These are phyloP conservation scores for Leptestheria dahalacensis DNA, from an alignment of 1,140 invertebrate species.

Conservation along the genomic window DNA sequence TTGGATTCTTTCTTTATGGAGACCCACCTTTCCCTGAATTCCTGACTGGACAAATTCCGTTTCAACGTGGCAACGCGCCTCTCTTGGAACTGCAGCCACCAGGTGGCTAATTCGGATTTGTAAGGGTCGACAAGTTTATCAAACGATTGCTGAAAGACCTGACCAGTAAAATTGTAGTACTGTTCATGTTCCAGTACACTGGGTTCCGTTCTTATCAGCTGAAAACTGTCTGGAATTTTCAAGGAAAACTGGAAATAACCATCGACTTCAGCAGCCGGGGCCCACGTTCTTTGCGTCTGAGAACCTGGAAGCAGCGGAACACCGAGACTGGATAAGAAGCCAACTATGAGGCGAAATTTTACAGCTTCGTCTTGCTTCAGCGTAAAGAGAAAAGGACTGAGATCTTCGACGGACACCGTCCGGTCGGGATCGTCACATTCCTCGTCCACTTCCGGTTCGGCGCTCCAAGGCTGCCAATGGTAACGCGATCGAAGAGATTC, in stretches of 20 bases:
- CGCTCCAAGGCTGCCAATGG: slow-evolving; percentile 31
- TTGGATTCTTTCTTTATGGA: neutral
- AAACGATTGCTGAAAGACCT: slow-evolving; percentile 1
- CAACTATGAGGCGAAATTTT: slow-evolving; percentile 7
- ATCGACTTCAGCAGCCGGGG: neutral
- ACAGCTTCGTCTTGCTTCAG: slow-evolving; percentile 20
- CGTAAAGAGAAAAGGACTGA: slow-evolving; percentile 24
- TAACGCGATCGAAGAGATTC: slow-evolving; percentile 25
- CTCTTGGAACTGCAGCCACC: slow-evolving; percentile 10
- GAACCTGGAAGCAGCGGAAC: neutral
- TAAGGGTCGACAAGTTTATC: neutral
- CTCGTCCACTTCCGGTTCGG: slow-evolving; percentile 25
- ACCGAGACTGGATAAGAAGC: slow-evolving; percentile 1
- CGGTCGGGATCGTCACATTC: slow-evolving; percentile 30
- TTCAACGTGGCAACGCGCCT: neutral
- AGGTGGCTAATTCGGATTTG: slow-evolving; percentile 3
- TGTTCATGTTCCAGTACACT: neutral
- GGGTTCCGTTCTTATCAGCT: neutral
- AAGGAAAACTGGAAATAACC: neutral
- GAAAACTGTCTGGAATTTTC: neutral
- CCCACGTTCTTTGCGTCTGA: neutral
- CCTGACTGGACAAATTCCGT: neutral
- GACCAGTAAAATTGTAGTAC: neutral
- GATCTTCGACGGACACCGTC: slow-evolving; percentile 29
- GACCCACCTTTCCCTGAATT: slow-evolving; percentile 5